phyloP scores from a whole-genome alignment of 2,888 invertebrate species.

The Petrolisthes cinctipes region DNA sequence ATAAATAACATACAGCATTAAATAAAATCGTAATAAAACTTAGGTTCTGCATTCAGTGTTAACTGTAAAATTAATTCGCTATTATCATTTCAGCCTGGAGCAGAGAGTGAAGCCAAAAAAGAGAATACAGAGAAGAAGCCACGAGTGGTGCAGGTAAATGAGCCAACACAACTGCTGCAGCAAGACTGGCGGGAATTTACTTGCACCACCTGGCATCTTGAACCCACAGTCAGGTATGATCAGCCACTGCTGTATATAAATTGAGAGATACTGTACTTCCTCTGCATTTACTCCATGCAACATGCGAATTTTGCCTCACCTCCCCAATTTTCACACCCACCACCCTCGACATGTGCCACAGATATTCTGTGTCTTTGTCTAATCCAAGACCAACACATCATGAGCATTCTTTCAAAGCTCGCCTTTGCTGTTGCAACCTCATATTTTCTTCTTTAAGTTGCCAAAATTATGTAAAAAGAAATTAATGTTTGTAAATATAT shows the following conservation, averaged over 20 bases:
- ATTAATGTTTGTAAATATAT: no score
- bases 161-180: constrained; percentile 71
- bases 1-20: no score
- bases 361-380: no score
- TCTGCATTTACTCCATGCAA: neutral
- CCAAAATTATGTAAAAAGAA: no score
- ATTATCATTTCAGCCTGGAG: constrained; percentile 11
- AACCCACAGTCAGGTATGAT: constrained; percentile 85
- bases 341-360: neutral
- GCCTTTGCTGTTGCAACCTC: no score
- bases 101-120: constrained; percentile 39
- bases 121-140: constrained; percentile 51
- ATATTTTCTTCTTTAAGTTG: no score
- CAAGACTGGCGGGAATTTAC: constrained; percentile 91
- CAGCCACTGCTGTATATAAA: neutral
- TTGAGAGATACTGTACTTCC: neutral
- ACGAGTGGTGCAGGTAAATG: constrained; percentile 61
- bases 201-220: constrained; percentile 96
- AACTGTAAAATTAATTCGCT: neutral
- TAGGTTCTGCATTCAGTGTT: neutral
- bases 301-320: neutral
- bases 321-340: neutral
- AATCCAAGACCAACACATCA: no score
- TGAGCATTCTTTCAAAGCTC: no score
- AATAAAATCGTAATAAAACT: no score